Evolutionary conservation across 2,113 vertebrate species (phyloP).

Genomic region (Caracal caracal): DNA sequence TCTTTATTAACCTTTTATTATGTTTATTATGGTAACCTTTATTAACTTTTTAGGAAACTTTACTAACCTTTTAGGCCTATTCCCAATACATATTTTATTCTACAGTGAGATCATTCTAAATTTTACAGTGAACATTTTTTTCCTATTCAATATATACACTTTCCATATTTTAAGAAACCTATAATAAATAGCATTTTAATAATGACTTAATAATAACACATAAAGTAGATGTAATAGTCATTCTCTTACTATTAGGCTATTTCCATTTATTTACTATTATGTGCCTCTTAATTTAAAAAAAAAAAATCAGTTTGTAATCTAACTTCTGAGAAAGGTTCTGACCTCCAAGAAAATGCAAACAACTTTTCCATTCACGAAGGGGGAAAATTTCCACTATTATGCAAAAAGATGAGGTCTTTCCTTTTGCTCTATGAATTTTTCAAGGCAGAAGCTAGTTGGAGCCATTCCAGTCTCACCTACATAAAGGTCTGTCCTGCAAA

Average conservation of each 20-base stretch:
- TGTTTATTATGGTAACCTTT: constrained; percentile 22
- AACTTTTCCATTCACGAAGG: neutral
- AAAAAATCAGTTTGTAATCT: neutral
- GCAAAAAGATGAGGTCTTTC: neutral
- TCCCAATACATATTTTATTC: neutral
- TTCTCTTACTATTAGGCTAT: neutral
- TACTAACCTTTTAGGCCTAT: constrained; percentile 12
- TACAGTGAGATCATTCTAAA: neutral
- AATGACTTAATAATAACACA: neutral
- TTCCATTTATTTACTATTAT: constrained; percentile 4
- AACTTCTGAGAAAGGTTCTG: neutral
- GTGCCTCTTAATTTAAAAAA: neutral
- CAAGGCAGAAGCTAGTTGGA: neutral
- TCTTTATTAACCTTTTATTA: neutral
- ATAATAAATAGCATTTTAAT: neutral
- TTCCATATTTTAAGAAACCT: constrained; percentile 11
- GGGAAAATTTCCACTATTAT: neutral
- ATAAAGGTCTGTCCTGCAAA: neutral
- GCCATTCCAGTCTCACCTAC: neutral
- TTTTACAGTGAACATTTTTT: neutral
- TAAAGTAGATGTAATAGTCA: neutral
- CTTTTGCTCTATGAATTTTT: neutral
- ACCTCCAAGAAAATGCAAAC: neutral
- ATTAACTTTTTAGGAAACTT: neutral
- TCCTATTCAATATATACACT: neutral